Percentiles rank a stretch among this genome's conserved stretches.
Evolutionary conservation across 2,113 vertebrate species (phyloP).

Genomic region (Geothlypis trichas): DNA sequence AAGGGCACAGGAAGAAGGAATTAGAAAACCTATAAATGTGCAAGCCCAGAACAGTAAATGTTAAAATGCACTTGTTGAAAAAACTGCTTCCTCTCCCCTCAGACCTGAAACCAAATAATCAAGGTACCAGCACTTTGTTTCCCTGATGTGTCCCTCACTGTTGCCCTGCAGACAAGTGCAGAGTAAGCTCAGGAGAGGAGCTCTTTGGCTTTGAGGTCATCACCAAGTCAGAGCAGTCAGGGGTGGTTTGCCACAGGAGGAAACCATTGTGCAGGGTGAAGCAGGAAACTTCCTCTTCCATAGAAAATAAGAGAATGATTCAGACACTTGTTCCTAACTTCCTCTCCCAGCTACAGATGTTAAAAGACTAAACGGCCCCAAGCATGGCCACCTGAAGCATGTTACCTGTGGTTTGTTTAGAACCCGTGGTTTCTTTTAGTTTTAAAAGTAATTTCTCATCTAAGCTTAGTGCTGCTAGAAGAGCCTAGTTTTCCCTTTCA

Average conservation of each 20-base stretch:
- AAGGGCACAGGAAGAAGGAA: not conserved
- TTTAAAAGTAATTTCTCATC: not conserved
- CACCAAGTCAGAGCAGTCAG: not conserved
- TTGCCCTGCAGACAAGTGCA: not conserved
- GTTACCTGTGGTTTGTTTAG: not conserved
- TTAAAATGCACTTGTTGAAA: slow-evolving; percentile 25
- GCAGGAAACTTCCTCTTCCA: not conserved
- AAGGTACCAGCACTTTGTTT: not conserved
- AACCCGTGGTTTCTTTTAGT: not conserved
- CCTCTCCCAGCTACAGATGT: not conserved
- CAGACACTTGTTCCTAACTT: not conserved
- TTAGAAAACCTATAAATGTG: not conserved
- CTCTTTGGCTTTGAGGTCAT: slow-evolving; percentile 4
- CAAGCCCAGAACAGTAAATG: not conserved
- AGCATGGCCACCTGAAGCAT: not conserved
- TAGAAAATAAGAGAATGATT: not conserved
- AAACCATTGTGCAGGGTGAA: not conserved
- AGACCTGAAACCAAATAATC: not conserved
- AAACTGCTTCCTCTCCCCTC: not conserved
- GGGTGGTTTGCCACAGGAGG: not conserved
- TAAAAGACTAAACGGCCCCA: not conserved
- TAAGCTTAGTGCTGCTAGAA: not conserved
- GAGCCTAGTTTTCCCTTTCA: not conserved
- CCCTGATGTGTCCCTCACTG: not conserved
- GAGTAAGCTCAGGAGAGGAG: not conserved